Evolutionary conservation across 1,140 invertebrate species (phyloP).

Genomic region (Protaetia brevitarsis): DNA sequence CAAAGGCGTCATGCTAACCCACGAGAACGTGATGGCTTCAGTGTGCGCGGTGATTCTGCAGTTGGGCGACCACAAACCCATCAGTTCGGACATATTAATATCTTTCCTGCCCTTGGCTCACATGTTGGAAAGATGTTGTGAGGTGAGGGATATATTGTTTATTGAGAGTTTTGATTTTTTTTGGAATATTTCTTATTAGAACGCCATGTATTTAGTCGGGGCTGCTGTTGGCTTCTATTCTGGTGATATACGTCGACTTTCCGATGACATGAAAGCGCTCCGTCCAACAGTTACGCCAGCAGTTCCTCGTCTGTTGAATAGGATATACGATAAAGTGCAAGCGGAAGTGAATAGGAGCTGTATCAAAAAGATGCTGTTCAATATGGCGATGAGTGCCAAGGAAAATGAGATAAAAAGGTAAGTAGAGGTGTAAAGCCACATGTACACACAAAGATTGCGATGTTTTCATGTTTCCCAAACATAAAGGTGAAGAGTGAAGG

Average conservation of each 20-base stretch:
- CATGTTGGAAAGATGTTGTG: slow-evolving; percentile 91
- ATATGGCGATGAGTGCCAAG: slow-evolving; percentile 82
- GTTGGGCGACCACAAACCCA: slow-evolving; percentile 75
- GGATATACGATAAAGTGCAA: slow-evolving; percentile 89
- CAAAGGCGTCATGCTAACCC: slow-evolving; percentile 95
- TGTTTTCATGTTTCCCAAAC: too few species aligned
- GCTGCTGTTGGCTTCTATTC: slow-evolving; percentile 91
- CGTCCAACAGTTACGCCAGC: slow-evolving; percentile 92
- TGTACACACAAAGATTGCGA: too few species aligned
- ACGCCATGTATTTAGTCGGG: slow-evolving; percentile 85
- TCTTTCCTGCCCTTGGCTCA: slow-evolving; percentile 96
- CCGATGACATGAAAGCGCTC: slow-evolving; percentile 88
- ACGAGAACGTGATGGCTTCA: slow-evolving; percentile 87
- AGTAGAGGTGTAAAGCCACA: not conserved
- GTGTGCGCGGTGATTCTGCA: slow-evolving; percentile 78
- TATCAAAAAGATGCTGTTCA: slow-evolving; percentile 74
- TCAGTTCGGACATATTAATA: slow-evolving; percentile 76
- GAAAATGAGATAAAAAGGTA: slow-evolving; percentile 78
- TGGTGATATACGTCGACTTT: slow-evolving; percentile 85
- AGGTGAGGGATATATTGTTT: slow-evolving; percentile 53
- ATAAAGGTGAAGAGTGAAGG: too few species aligned
- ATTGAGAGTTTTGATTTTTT: not conserved
- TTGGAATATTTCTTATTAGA: slow-evolving; percentile 51
- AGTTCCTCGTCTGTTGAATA: slow-evolving; percentile 90
- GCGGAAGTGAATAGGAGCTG: slow-evolving; percentile 71